These are phyloP conservation scores for Garra rufa DNA, from an alignment of 2,113 vertebrate genomes.

Conservation along the genomic window DNA sequence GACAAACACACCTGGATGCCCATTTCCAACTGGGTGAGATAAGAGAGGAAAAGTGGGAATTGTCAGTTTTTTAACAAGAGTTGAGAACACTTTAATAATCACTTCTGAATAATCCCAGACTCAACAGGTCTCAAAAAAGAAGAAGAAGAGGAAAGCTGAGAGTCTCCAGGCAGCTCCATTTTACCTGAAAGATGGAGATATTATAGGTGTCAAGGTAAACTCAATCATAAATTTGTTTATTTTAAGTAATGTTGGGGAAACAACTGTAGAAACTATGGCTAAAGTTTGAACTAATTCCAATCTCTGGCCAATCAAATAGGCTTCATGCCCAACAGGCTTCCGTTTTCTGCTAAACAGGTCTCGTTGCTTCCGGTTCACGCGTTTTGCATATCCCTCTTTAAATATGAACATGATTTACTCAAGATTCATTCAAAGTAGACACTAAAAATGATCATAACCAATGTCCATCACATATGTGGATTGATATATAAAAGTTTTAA, in stretches of 20 bases:
- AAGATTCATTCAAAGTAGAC: no score
- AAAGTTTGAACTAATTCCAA: background rate
- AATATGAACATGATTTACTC: no score
- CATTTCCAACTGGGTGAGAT: conserved; percentile 86
- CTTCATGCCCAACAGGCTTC: no score
- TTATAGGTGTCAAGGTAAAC: conserved; percentile 86
- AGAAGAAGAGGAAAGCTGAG: conserved; percentile 88
- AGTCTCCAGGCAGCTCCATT: conserved; percentile 85
- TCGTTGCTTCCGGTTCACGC: no score
- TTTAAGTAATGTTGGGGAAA: background rate
- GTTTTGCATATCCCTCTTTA: no score
- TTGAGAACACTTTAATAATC: background rate
- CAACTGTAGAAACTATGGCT: background rate
- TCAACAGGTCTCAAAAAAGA: conserved; percentile 88
- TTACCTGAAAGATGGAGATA: conserved; percentile 89
- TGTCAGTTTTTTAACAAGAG: background rate
- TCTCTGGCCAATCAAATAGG: no score
- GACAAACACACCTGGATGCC: conserved; percentile 90
- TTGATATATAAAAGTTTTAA: no score
- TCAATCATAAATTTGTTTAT: background rate
- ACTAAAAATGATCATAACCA: no score
- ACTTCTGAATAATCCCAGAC: conserved; percentile 69
- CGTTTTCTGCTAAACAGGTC: no score
- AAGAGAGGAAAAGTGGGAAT: background rate
- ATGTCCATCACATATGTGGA: no score